These are phyloP conservation scores for Macroglossus sobrinus DNA, from an alignment of 2,113 vertebrate species.

Conservation along the genomic window DNA sequence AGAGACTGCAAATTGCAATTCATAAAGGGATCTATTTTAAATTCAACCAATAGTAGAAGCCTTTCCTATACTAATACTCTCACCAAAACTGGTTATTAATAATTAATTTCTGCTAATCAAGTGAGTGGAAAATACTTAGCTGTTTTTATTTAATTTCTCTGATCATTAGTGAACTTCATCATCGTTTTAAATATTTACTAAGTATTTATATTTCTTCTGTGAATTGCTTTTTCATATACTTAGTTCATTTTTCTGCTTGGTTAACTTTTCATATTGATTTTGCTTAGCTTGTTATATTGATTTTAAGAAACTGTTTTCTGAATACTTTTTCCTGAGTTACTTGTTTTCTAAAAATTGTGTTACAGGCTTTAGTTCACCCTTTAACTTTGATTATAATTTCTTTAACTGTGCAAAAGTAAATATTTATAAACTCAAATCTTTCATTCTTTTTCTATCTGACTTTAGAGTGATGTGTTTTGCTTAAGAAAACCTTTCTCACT, in stretches of 20 bases:
- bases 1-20: background rate
- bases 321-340: background rate
- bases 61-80: background rate
- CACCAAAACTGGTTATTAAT: background rate
- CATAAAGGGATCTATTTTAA: background rate
- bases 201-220: background rate
- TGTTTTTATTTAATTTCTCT: background rate
- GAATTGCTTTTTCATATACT: background rate
- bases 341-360: background rate
- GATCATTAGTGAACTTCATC: background rate
- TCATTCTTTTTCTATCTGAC: background rate
- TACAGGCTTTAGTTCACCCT: background rate
- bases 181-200: background rate
- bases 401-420: background rate
- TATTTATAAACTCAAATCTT: background rate
- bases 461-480: background rate
- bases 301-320: background rate
- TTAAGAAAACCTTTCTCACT: background rate
- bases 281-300: background rate
- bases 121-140: background rate
- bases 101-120: background rate
- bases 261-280: background rate
- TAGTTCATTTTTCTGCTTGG: background rate
- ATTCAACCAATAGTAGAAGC: background rate
- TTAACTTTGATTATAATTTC: background rate